Evolutionary conservation across 2,113 vertebrate genomes (phyloP), one percentile per base, ranked within the genome.

Genomic region (Theropithecus gelada): DNA sequence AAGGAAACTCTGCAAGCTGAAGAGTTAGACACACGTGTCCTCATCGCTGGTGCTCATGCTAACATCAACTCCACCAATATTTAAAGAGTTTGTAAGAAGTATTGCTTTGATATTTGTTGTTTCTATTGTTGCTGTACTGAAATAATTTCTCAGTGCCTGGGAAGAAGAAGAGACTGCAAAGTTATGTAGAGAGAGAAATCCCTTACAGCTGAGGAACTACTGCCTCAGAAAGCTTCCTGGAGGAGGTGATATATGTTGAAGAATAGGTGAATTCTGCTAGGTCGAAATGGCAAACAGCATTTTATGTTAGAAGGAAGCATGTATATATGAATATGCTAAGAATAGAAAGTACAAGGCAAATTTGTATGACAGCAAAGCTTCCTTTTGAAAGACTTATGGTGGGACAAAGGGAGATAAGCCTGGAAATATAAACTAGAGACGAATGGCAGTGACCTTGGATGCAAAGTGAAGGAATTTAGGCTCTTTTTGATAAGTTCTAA

Each of bases 61-160:
- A 86, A 86, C 35, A 89, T 13, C 40, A 43, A 75, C 59, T 78
- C 30, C 16, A 25, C 32, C 22, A 94, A 12, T 20, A 66, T 66
- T 90, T 84, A 94, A 72, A 38, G 48, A 66, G 11, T 68, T 75
- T 75, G 40, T 92, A 76, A 95, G 16, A 94, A 57, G 50, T 50
- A 93, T 30, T 94, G 30, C 35, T 91, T 80, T 82, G 73, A 72
- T 55, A 93, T 57, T 59, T 57, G 64, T 48, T 80, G 57, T 66
- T 97, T 86, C 57, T 93, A 35, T 13, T 90, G 13, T 35, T 92
- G 50, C 23, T 93, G 5, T 66, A 70, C 79, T 88, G 38, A 70
- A 94, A 72, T 81, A 35, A 78, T 93, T 94, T 96, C 66, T 93
- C 55, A 91, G 82, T 50, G 22, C 14, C 45, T 35, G 88, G 25